Evolutionary conservation across 2,113 vertebrate species (phyloP).

Genomic region (Pelusios castaneus): DNA sequence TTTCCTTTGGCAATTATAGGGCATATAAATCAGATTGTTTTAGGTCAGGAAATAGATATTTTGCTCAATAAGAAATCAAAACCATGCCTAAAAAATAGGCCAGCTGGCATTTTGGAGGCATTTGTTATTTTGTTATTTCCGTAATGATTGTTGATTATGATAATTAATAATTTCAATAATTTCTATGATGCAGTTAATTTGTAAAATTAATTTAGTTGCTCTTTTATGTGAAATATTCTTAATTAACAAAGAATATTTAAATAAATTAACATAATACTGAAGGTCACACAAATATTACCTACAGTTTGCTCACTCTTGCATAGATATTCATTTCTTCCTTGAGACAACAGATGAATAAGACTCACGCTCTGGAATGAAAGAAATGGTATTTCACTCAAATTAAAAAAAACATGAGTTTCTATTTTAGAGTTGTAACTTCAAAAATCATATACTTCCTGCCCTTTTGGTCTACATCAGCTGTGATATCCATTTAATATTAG

Average conservation of each 20-base stretch:
- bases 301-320: conserved; percentile 39
- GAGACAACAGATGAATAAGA: not conserved
- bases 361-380: conserved; percentile 3
- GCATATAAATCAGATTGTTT: not conserved
- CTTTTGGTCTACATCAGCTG: conserved; percentile 9
- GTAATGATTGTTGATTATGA: conserved; percentile 79
- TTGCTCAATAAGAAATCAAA: conserved; percentile 12
- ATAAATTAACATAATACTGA: conserved; percentile 81
- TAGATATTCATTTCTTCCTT: not conserved
- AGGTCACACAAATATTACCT: conserved; percentile 76
- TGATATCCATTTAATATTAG: not conserved
- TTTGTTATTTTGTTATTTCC: conserved; percentile 74
- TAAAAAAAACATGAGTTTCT: not conserved
- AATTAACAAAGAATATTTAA: conserved; percentile 82
- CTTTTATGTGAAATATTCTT: conserved; percentile 77
- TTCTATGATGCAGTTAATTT: conserved; percentile 77
- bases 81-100: conserved; percentile 35
- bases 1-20: not conserved
- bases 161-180: conserved; percentile 79
- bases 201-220: conserved; percentile 72
- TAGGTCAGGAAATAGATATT: conserved; percentile 1
- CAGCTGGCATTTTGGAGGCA: conserved; percentile 63
- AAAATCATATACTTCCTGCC: not conserved
- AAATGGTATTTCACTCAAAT: conserved; percentile 19
- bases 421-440: not conserved